Base-by-base conservation (phyloP, 2,113 vertebrate species). In the Panthera uncia region DNA sequence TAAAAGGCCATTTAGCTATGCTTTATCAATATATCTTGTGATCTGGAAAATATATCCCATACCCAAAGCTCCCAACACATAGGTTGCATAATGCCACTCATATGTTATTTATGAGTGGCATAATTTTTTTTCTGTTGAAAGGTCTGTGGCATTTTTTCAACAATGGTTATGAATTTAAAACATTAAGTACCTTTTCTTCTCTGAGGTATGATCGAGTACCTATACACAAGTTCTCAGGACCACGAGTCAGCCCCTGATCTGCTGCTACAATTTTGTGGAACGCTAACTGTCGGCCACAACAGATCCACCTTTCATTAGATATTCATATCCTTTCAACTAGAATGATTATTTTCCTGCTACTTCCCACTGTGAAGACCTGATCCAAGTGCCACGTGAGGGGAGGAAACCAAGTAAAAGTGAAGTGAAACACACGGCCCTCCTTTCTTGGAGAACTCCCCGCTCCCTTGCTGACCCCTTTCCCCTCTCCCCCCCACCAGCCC, bases 1-100 rank as follows among this genome's bases (percentile, higher is more conserved):
- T 29, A 45, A 91, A 84, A 96, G 16, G 50, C 16, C 69, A 4
- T 89, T 97, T 97, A 95, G 15, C 38, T 95, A 19, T 93, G n/a
- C 19, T 85, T 96, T 85, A 89, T 68, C 87, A 92, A 4, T 91
- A 0, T 2, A 71, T 41, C 0, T 92, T 94, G 41, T 94, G 76
- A 93, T 95, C 95, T 93, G 5, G 1, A 93, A 98, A 97, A 91
- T 63, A 5, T 27, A 21, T 27, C 9, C 79, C 66, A 41, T 57
- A 71, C 4, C 9, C 6, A 89, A 81, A 74, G 5, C 36, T 87
- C 3, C 33, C 33, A 92, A 57, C 31, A 63, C 6, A 21, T 16
- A 52, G 9, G 73, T 85, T 29, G 71, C 14, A 23, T 65, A 92
- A 92, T 76, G 27, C 7, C 87, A 0, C 25, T 95, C 2, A 48